Percentiles rank a stretch among this genome's conserved stretches.
These are phyloP conservation scores for Synanthedon andrenaeformis DNA, from an alignment of 2,888 invertebrate species.

Conservation along the genomic window DNA sequence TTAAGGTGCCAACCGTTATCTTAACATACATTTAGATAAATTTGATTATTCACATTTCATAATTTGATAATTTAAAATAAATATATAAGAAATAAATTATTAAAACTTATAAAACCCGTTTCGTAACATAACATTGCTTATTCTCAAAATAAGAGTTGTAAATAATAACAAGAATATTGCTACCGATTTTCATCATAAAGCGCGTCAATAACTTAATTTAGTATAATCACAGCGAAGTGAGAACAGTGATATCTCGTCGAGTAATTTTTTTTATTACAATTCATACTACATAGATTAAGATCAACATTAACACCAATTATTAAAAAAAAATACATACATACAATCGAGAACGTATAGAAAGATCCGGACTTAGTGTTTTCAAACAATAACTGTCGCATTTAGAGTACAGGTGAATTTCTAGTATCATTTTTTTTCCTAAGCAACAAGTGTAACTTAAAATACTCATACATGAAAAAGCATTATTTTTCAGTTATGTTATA, in stretches of 20 bases:
- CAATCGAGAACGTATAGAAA: too few species aligned
- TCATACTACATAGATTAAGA: slow-evolving; percentile 28
- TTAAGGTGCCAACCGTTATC: slow-evolving; percentile 38
- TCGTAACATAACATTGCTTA: neutral
- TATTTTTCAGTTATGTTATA: too few species aligned
- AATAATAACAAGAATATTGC: neutral
- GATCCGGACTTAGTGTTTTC: too few species aligned
- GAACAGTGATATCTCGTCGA: slow-evolving; percentile 16
- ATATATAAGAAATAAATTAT: neutral
- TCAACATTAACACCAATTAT: slow-evolving; percentile 40
- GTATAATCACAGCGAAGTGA: slow-evolving; percentile 9
- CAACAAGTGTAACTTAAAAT: too few species aligned
- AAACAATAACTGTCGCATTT: too few species aligned
- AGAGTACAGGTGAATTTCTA: too few species aligned
- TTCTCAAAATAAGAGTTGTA: neutral
- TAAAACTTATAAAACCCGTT: neutral
- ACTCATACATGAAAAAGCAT: too few species aligned
- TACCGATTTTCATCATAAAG: neutral
- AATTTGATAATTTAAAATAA: neutral
- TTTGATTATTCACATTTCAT: slow-evolving; percentile 15
- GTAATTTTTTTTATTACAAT: slow-evolving; percentile 10
- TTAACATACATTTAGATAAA: slow-evolving; percentile 45
- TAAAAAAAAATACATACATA: slow-evolving; percentile 19
- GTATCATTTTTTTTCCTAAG: too few species aligned
- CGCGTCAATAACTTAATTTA: neutral